Evolutionary conservation across 2,888 invertebrate genomes (phyloP), one percentile per base, ranked within the genome.

Genomic region (Drosophila nigritarsus): DNA sequence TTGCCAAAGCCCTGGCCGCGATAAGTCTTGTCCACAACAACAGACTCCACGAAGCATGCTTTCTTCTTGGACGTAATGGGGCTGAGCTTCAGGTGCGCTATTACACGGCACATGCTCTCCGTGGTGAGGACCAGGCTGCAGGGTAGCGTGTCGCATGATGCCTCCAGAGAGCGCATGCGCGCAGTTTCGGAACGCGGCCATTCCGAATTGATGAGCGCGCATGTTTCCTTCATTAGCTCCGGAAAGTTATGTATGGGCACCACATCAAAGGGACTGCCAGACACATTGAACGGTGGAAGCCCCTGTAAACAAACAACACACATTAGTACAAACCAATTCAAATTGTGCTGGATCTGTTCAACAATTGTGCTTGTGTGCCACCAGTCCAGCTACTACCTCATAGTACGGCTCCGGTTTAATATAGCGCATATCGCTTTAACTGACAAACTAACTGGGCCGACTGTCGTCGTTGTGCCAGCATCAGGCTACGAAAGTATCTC

Each of bases 121-220:
- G 95, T 93, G 66, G 97, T 93, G 73, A 97, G 93, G 83, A 97
- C 94, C 85, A 96, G 94, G 92, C 95, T 96, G 48, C 96, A 96
- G 29, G 97, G 96, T 86, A 97, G 94, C 61, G 93, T 93, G 90
- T 97, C 96, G 89, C 95, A 95, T 0, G 97, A 97, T 45, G 95
- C 94, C 91, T 95, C 94, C 58, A 97, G 93, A 59, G 96, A 96
- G 92, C 95, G 94, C 94, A 97, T 94, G 89, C 97, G 94, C 67
- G 97, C 96, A 42, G 96, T 95, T 92, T 96, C 95, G 89, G 97
- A 97, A 84, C 97, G 94, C 75, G 96, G 96, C 97, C 97, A 97
- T 94, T 97, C 97, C n/a, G 95, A 95, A 92, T 97, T 97, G 78
- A 97, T 95, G 65, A 97, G 94, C 82, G 95, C 94, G 91, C 96